Conservation (phyloP, 1,140 invertebrate genomes). For the Nylanderia fulva region DNA sequence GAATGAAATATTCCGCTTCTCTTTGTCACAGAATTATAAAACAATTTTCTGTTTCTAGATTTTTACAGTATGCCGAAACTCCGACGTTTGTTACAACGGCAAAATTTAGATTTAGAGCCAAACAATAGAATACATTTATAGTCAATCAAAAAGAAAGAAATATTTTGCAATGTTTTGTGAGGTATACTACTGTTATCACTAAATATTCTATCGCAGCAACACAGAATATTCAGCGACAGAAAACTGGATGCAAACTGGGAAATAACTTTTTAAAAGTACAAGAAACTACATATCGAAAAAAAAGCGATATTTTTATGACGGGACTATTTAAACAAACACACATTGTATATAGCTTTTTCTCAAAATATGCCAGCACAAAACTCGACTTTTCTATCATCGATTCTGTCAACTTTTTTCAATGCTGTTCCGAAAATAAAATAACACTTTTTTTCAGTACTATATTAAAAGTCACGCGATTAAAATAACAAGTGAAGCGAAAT, state of each 20-base stretch:
- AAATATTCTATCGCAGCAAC: conserved; percentile 25
- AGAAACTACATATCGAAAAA: neutral
- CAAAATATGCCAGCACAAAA: conserved; percentile 4
- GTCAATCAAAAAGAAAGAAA: neutral
- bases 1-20: neutral
- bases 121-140: conserved; percentile 20
- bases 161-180: conserved; percentile 37
- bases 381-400: too few relatives aligned
- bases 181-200: neutral
- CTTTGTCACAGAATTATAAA: neutral
- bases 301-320: neutral
- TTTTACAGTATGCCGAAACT: neutral
- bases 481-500: neutral
- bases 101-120: neutral
- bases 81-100: neutral
- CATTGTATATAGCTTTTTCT: conserved; percentile 22
- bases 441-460: neutral
- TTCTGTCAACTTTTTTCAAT: neutral
- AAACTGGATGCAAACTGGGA: conserved; percentile 29
- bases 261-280: conserved; percentile 37
- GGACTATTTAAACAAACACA: conserved; percentile 31
- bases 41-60: neutral
- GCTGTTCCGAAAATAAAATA: neutral
- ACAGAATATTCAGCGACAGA: conserved; percentile 26
- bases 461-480: neutral